Conservation (phyloP, 2,797 vertebrate genomes). For the Anguilla megastoma region DNA sequence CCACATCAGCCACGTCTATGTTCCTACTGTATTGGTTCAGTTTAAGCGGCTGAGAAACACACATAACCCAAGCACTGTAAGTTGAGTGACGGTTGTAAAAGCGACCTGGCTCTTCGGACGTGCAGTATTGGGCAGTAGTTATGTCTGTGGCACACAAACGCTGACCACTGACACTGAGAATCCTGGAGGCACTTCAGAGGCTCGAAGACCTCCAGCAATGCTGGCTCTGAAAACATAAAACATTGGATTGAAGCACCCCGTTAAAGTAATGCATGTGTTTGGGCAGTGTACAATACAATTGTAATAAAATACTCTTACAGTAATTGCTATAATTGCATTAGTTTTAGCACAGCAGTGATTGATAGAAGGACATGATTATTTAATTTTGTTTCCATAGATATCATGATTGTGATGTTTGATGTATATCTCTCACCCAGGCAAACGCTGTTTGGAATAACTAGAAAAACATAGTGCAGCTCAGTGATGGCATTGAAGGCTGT, state of each 20-base stretch:
- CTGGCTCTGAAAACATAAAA: slow-evolving; percentile 62
- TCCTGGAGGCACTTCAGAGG: slow-evolving; percentile 55
- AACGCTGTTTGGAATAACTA: slow-evolving; percentile 69
- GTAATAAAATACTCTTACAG: background rate
- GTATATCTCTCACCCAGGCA: slow-evolving; percentile 73
- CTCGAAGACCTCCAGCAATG: slow-evolving; percentile 72
- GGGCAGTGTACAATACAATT: background rate
- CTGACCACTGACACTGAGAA: slow-evolving; percentile 51
- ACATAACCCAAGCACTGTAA: background rate
- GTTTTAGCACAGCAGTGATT: background rate
- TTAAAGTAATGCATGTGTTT: background rate
- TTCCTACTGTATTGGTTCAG: background rate
- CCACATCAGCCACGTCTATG: background rate
- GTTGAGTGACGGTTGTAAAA: background rate
- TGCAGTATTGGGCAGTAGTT: slow-evolving; percentile 67
- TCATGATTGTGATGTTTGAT: background rate
- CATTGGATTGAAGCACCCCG: background rate
- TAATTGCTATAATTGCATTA: slow-evolving; percentile 2
- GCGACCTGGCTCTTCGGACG: slow-evolving; percentile 82
- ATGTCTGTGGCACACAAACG: slow-evolving; percentile 74
- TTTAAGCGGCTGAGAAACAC: background rate
- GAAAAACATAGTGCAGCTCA: slow-evolving; percentile 84
- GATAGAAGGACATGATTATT: background rate
- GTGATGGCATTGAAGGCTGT: slow-evolving; percentile 75
- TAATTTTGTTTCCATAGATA: background rate